Conservation (phyloP, 1,140 invertebrate genomes). For the Drosophila baimaii region DNA sequence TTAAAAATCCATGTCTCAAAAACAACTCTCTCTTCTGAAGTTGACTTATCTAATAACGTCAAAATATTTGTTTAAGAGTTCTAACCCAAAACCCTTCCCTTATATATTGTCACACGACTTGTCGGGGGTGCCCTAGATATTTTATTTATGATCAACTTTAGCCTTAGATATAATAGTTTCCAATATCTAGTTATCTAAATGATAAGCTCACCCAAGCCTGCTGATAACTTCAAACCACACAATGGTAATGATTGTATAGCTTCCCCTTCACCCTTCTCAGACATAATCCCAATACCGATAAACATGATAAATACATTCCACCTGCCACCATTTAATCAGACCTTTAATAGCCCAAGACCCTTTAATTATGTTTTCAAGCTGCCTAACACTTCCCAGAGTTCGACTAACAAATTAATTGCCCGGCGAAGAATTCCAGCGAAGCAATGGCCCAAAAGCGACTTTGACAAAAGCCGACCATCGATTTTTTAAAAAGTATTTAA, state of each 20-base stretch:
- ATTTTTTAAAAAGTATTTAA: constrained; percentile 52
- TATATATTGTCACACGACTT: constrained; percentile 2
- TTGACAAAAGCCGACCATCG: constrained; percentile 60
- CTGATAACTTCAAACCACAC: constrained; percentile 6
- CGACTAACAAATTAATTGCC: constrained; percentile 60
- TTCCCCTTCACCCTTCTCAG: neutral
- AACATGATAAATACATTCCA: constrained; percentile 31
- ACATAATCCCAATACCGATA: neutral
- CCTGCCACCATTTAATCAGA: constrained; percentile 32
- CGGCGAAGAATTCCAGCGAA: constrained; percentile 33
- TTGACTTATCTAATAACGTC: too few species aligned
- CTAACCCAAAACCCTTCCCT: neutral
- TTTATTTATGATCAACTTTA: neutral
- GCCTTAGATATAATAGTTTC: neutral
- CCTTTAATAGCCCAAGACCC: constrained; percentile 37
- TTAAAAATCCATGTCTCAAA: too few species aligned
- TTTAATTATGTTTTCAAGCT: constrained; percentile 48
- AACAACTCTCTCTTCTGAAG: too few species aligned
- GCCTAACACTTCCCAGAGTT: constrained; percentile 46
- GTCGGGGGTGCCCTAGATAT: neutral
- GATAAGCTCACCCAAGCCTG: constrained; percentile 3
- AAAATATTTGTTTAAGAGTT: neutral
- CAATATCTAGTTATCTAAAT: neutral
- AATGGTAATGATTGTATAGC: constrained; percentile 12
- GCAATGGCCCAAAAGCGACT: constrained; percentile 19